Evolutionary conservation across 2,888 invertebrate genomes (phyloP).

Genomic region (Danaus chrysippus): DNA sequence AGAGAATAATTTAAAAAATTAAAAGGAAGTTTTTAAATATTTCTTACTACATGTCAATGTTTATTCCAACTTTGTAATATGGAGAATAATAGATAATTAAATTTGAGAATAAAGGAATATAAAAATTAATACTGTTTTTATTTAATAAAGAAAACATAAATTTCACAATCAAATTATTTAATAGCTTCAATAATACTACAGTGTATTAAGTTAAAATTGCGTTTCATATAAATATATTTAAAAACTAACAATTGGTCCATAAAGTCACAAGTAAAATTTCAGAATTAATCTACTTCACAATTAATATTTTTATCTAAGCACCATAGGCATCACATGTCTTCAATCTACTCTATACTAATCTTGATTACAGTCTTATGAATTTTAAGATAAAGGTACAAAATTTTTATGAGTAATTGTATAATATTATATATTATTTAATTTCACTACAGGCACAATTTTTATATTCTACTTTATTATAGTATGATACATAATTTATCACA

Average conservation of each 20-base stretch:
- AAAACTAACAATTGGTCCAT: slow-evolving; percentile 4
- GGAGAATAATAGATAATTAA: background rate
- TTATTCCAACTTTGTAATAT: no score
- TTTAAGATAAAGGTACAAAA: slow-evolving; percentile 1
- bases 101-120: slow-evolving; percentile 9
- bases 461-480: slow-evolving; percentile 1
- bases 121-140: background rate
- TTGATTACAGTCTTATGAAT: slow-evolving; percentile 3
- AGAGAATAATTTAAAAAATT: no score
- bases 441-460: background rate
- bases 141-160: slow-evolving; percentile 1
- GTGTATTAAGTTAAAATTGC: background rate
- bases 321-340: background rate
- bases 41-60: no score
- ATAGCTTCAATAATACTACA: no score
- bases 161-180: background rate
- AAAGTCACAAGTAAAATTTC: background rate
- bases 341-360: background rate
- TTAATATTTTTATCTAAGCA: background rate
- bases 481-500: background rate
- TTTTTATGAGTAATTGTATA: background rate
- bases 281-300: background rate
- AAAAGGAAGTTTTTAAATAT: no score
- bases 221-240: background rate
- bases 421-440: background rate